Conservation (phyloP, 1,140 invertebrate species). For the Aculops lycopersici region DNA sequence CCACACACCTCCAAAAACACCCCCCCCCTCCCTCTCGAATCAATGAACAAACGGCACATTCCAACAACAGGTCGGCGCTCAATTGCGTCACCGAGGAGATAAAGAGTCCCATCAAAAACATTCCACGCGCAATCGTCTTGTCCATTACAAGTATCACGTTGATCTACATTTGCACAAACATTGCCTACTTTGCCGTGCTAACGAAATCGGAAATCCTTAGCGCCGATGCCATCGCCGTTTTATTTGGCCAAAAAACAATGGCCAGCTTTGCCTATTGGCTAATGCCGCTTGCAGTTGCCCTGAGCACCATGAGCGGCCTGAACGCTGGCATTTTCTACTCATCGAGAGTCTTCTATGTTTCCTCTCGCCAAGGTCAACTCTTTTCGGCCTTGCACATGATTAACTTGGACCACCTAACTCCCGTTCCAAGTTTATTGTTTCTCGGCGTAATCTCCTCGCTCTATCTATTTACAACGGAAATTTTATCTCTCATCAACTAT, state of each 20-base stretch:
- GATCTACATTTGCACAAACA: conserved; percentile 66
- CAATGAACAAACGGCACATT: no score
- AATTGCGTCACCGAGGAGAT: conserved; percentile 94
- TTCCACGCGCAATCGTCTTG: conserved; percentile 71
- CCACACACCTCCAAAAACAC: no score
- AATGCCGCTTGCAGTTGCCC: conserved; percentile 49
- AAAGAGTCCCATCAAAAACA: conserved; percentile 52
- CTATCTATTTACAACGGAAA: conserved; percentile 27
- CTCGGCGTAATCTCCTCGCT: conserved; percentile 25
- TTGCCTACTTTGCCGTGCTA: conserved; percentile 69
- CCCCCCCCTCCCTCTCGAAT: no score
- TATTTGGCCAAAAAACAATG: conserved; percentile 38
- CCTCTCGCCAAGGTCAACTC: conserved; percentile 57
- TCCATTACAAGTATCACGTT: conserved; percentile 59
- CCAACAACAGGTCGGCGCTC: no score
- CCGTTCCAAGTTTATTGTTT: conserved; percentile 57
- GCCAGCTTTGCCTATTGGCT: conserved; percentile 36
- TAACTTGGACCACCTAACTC: conserved; percentile 48
- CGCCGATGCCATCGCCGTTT: conserved; percentile 69
- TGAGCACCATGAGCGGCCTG: conserved; percentile 50
- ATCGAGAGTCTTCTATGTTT: conserved; percentile 47
- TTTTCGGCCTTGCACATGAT: conserved; percentile 56
- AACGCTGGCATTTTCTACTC: conserved; percentile 70
- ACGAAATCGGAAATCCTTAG: conserved; percentile 40
- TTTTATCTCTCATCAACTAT: conserved; percentile 68